These are phyloP conservation scores for Lepisosteus oculatus DNA, from an alignment of 2,113 vertebrate genomes.

Conservation along the genomic window DNA sequence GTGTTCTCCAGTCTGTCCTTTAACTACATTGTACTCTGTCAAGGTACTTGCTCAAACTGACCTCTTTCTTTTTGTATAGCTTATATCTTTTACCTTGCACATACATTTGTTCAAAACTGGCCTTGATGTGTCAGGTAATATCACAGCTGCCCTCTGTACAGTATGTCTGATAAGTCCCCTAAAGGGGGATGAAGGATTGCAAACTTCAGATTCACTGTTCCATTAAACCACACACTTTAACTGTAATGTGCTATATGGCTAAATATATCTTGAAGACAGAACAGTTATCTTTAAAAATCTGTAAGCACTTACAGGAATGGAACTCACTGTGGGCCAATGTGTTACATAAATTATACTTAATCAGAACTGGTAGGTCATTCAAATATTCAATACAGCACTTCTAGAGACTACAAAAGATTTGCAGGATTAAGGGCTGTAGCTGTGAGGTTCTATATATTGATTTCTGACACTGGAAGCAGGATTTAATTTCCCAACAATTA, in stretches of 20 bases:
- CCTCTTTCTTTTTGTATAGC: too few relatives aligned
- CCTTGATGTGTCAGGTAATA: too few relatives aligned
- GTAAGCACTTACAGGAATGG: constrained; percentile 25
- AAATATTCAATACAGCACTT: constrained; percentile 63
- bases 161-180: too few relatives aligned
- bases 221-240: not conserved
- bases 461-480: constrained; percentile 54
- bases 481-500: constrained; percentile 73
- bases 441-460: constrained; percentile 61
- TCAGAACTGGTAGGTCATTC: constrained; percentile 46
- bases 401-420: constrained; percentile 60
- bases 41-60: too few relatives aligned
- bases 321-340: constrained; percentile 32
- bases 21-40: too few relatives aligned
- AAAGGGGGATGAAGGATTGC: not conserved
- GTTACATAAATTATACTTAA: constrained; percentile 61
- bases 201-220: not conserved
- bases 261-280: constrained; percentile 36
- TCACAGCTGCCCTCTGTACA: too few relatives aligned
- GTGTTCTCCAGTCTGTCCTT: too few relatives aligned
- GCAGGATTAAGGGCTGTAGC: constrained; percentile 65
- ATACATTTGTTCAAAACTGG: too few relatives aligned
- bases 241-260: constrained; percentile 15
- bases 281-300: constrained; percentile 39
- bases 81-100: too few relatives aligned